Evolutionary conservation across 1,140 invertebrate genomes (phyloP).

Genomic region (Dinoponera quadriceps): DNA sequence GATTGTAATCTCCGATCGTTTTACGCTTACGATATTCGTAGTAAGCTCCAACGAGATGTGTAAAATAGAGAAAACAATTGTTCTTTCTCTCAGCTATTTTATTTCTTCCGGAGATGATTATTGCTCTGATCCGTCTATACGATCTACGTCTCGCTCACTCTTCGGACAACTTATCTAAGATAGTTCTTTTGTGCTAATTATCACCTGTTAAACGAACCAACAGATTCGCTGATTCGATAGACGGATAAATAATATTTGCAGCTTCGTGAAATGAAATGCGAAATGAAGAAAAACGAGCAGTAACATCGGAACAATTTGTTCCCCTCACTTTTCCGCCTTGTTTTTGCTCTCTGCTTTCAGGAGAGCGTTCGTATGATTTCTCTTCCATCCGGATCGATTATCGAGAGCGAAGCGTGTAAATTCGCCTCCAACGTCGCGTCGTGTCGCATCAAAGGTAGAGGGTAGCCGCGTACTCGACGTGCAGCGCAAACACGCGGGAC

Average conservation of each 20-base stretch:
- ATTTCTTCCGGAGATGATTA: too few relatives aligned
- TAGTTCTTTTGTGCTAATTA: too few relatives aligned
- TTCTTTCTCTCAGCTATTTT: too few relatives aligned
- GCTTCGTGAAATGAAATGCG: not conserved
- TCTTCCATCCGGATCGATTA: not conserved
- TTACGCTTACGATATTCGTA: not conserved
- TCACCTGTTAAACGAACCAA: too few relatives aligned
- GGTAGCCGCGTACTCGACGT: conserved; percentile 31
- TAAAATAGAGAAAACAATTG: too few relatives aligned
- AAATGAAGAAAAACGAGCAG: not conserved
- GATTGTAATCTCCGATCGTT: not conserved
- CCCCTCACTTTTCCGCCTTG: not conserved
- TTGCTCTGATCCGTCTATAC: too few relatives aligned
- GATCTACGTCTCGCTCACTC: too few relatives aligned
- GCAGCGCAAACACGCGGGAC: conserved; percentile 35
- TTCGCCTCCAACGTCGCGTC: conserved; percentile 10
- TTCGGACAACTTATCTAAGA: too few relatives aligned
- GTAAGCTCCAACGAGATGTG: not conserved
- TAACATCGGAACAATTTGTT: not conserved
- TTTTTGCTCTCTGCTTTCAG: not conserved
- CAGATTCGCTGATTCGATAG: too few relatives aligned
- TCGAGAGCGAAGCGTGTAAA: conserved; percentile 10
- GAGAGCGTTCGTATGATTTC: too few relatives aligned
- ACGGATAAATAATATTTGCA: too few relatives aligned
- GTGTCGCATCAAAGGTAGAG: conserved; percentile 18